These are phyloP conservation scores for Protobothrops mucrosquamatus DNA, from an alignment of 2,113 vertebrate species.

Conservation along the genomic window DNA sequence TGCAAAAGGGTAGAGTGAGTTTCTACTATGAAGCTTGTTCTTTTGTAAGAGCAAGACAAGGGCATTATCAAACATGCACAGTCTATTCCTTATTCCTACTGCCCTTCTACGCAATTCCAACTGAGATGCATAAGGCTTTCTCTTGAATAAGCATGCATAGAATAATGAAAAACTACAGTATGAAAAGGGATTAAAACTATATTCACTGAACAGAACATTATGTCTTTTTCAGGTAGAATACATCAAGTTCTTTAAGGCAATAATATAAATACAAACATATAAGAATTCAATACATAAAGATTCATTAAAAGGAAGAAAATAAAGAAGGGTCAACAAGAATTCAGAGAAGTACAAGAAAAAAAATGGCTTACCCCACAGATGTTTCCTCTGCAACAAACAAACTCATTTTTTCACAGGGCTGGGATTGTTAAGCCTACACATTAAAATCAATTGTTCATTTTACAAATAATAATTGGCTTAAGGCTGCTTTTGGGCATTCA, in stretches of 20 bases:
- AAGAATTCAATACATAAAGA: neutral
- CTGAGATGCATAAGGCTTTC: neutral
- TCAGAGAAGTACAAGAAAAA: conserved; percentile 6
- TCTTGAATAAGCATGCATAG: neutral
- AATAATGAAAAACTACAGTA: neutral
- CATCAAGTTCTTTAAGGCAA: neutral
- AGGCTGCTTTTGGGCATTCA: conserved; percentile 3
- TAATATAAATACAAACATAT: neutral
- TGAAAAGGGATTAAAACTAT: neutral
- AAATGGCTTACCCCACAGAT: conserved; percentile 38
- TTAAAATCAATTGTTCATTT: conserved; percentile 23
- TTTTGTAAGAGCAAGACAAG: neutral
- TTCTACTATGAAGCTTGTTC: neutral
- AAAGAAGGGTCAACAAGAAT: conserved; percentile 12
- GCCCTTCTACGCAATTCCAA: neutral
- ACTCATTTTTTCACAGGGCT: conserved; percentile 21
- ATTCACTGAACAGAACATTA: neutral
- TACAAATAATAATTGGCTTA: conserved; percentile 28
- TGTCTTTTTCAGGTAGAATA: neutral
- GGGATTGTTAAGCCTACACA: conserved; percentile 9
- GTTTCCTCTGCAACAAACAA: conserved; percentile 15
- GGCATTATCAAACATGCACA: neutral
- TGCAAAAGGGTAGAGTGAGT: neutral
- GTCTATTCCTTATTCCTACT: neutral
- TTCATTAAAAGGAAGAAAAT: neutral